These are phyloP conservation scores for Spodoptera frugiperda DNA, from an alignment of 1,140 invertebrate species.

Conservation along the genomic window DNA sequence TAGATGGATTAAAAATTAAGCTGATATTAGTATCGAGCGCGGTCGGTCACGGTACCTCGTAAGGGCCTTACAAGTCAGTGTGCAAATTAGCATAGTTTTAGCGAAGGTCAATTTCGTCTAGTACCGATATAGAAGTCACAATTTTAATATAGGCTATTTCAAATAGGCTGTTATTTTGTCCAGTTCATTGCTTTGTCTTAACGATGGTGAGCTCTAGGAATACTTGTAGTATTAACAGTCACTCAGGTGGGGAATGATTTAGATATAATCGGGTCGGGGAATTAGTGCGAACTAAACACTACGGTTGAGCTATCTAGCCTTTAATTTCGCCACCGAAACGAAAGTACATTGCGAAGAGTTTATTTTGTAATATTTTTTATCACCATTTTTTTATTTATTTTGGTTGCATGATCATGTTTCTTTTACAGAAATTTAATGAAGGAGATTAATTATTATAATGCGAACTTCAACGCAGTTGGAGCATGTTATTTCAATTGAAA, in stretches of 20 bases:
- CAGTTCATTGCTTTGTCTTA: conserved; percentile 45
- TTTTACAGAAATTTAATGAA: conserved; percentile 23
- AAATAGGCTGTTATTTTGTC: conserved; percentile 48
- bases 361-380: conserved; percentile 33
- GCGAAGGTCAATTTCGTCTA: conserved; percentile 71
- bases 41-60: conserved; percentile 2
- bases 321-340: conserved; percentile 10
- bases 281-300: conserved; percentile 40
- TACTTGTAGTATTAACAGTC: conserved; percentile 46
- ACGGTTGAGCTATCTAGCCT: conserved; percentile 26
- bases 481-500: background rate
- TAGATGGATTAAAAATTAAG: background rate
- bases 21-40: conserved; percentile 1
- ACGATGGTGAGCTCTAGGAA: conserved; percentile 42
- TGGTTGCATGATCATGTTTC: conserved; percentile 17
- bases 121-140: conserved; percentile 50
- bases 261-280: conserved; percentile 29
- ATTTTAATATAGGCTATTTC: conserved; percentile 43
- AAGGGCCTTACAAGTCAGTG: conserved; percentile 42
- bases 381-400: conserved; percentile 34
- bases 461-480: conserved; percentile 2
- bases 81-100: conserved; percentile 68
- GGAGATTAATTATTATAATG: conserved; percentile 25
- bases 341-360: conserved; percentile 38
- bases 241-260: conserved; percentile 38